Conservation (phyloP, 2,113 vertebrate genomes). For the Fulica atra region DNA sequence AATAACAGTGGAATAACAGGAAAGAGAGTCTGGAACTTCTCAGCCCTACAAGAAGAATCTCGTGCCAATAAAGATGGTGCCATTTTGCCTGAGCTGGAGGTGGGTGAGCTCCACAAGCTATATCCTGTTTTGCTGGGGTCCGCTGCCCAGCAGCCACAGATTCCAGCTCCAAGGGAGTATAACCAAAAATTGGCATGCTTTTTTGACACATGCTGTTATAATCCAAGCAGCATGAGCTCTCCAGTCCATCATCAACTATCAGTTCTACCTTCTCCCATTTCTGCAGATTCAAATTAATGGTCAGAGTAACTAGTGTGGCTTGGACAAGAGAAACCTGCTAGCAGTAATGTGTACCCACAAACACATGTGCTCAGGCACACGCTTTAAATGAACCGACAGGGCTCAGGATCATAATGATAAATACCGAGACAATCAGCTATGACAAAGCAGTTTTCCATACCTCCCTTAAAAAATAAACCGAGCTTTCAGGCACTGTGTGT, state of each 20-base stretch:
- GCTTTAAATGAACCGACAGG: background rate
- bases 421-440: background rate
- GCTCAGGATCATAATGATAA: background rate
- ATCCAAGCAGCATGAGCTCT: background rate
- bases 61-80: background rate
- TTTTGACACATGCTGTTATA: background rate
- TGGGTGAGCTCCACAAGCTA: background rate
- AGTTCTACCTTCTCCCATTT: background rate
- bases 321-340: background rate
- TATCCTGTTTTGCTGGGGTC: background rate
- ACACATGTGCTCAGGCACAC: rapidly evolving
- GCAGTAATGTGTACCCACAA: background rate
- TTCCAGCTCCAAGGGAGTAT: background rate
- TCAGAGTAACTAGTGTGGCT: background rate
- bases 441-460: background rate
- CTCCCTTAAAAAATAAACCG: constrained; percentile 20
- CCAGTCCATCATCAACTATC: background rate
- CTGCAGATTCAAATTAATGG: background rate
- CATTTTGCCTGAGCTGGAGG: background rate
- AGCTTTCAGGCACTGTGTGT: background rate
- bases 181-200: background rate
- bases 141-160: background rate
- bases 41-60: background rate
- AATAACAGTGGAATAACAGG: background rate
- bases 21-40: background rate